Evolutionary conservation across 2,113 vertebrate genomes (phyloP).

Genomic region (Corythoichthys haematopterus): DNA sequence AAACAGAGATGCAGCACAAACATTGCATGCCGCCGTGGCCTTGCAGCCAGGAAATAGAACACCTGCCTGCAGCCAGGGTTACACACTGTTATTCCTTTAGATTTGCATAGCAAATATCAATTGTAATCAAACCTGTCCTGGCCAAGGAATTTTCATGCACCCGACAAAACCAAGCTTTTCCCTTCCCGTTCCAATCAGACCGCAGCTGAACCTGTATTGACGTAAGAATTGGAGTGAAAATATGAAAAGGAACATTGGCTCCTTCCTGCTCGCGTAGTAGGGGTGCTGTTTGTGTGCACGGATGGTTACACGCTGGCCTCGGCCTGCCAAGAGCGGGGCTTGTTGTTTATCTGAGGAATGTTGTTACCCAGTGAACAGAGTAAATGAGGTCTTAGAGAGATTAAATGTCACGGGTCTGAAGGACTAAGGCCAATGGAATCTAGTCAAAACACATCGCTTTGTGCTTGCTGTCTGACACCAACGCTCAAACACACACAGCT

Average conservation of each 20-base stretch:
- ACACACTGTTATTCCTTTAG: slow-evolving; percentile 7
- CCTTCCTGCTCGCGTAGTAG: slow-evolving; percentile 20
- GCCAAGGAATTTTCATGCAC: slow-evolving; percentile 1
- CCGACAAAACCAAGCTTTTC: slow-evolving; percentile 11
- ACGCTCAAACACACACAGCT: slow-evolving; percentile 11
- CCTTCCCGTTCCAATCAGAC: not conserved
- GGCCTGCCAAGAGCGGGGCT: slow-evolving; percentile 33
- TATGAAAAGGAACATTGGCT: slow-evolving; percentile 13
- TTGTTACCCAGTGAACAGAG: slow-evolving; percentile 64
- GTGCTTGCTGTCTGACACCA: slow-evolving; percentile 42
- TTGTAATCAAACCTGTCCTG: slow-evolving; percentile 26
- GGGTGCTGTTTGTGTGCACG: slow-evolving; percentile 20
- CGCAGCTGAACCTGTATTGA: slow-evolving; percentile 7
- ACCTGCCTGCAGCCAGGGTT: slow-evolving; percentile 7
- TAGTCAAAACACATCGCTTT: slow-evolving; percentile 62
- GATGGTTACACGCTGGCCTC: slow-evolving; percentile 23
- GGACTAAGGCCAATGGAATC: slow-evolving; percentile 60
- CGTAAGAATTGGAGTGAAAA: slow-evolving; percentile 9
- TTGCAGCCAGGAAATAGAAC: slow-evolving; percentile 23
- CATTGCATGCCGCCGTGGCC: slow-evolving; percentile 17
- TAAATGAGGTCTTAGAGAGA: slow-evolving; percentile 63
- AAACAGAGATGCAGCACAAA: slow-evolving; percentile 37
- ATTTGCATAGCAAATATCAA: slow-evolving; percentile 57
- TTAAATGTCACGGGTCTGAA: slow-evolving; percentile 69
- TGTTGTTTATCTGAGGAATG: slow-evolving; percentile 64